Evolutionary conservation across 2,888 invertebrate species (phyloP).

Genomic region (Apocheima hispidaria): DNA sequence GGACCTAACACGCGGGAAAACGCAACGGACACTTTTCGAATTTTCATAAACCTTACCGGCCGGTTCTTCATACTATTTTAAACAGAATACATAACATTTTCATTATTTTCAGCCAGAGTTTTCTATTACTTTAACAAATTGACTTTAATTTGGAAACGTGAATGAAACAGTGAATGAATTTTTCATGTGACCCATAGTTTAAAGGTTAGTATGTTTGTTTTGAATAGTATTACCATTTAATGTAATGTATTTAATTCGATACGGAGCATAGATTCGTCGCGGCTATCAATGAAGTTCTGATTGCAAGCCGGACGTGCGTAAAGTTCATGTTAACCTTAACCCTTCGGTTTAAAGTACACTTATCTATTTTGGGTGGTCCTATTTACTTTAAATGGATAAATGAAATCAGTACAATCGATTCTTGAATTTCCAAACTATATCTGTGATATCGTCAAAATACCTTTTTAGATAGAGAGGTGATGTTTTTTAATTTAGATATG

Average conservation of each 20-base stretch:
- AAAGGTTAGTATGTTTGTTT: slow-evolving; percentile 66
- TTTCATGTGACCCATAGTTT: slow-evolving; percentile 62
- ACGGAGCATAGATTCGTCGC: slow-evolving; percentile 37
- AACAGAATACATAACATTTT: slow-evolving; percentile 15
- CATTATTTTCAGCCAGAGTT: neutral
- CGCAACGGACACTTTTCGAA: slow-evolving; percentile 41
- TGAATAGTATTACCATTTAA: slow-evolving; percentile 48
- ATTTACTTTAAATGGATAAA: slow-evolving; percentile 26
- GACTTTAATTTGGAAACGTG: slow-evolving; percentile 43
- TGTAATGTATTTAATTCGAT: slow-evolving; percentile 36
- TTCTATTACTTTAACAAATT: neutral
- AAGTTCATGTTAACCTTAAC: slow-evolving; percentile 42
- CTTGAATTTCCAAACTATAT: neutral
- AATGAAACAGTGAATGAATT: slow-evolving; percentile 67
- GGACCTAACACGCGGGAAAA: slow-evolving; percentile 62
- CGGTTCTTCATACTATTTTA: slow-evolving; percentile 22
- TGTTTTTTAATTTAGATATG: too few species aligned
- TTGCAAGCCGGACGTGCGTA: slow-evolving; percentile 38
- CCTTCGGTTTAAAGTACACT: slow-evolving; percentile 35
- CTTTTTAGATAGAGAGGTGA: neutral
- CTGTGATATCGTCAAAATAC: neutral
- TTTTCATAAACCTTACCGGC: slow-evolving; percentile 33
- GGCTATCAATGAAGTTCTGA: slow-evolving; percentile 42
- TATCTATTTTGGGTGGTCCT: slow-evolving; percentile 36
- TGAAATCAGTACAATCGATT: slow-evolving; percentile 10